Percentiles rank a stretch among this genome's conserved stretches.
Conservation (phyloP, 2,888 invertebrate species). For the Caradrina kadenii region DNA sequence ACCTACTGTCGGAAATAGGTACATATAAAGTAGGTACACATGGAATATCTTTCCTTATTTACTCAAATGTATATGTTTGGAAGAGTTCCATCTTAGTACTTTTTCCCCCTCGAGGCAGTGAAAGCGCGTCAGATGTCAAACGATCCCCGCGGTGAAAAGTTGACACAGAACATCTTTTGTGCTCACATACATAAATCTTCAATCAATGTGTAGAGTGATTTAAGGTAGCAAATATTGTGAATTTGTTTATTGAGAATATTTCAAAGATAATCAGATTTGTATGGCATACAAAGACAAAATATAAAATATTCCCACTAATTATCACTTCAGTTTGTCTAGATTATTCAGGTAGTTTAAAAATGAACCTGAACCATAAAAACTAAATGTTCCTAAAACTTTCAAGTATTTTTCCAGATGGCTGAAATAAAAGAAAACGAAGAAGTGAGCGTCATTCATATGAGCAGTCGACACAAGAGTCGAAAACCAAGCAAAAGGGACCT, state of each 20-base stretch:
- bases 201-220: conserved; percentile 24
- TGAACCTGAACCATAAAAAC: background rate
- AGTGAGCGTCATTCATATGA: conserved; percentile 74
- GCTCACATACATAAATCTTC: conserved; percentile 20
- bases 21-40: conserved; percentile 8
- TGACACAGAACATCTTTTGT: conserved; percentile 27
- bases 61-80: conserved; percentile 30
- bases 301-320: too few relatives aligned
- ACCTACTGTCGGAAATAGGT: conserved; percentile 46
- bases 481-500: conserved; percentile 91
- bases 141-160: conserved; percentile 17
- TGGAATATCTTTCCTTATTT: conserved; percentile 35
- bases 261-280: background rate
- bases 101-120: conserved; percentile 24
- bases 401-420: conserved; percentile 66
- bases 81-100: conserved; percentile 24
- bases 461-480: conserved; percentile 82
- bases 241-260: background rate
- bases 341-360: background rate
- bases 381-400: background rate
- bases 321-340: too few relatives aligned
- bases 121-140: conserved; percentile 41
- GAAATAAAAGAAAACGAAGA: conserved; percentile 76
- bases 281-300: too few relatives aligned
- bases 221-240: background rate